A percentile compares a stretch with the other conserved stretches of the same genome.
phyloP scores from a whole-genome alignment of 2,888 invertebrate genomes.

The Leptothorax acervorum region DNA sequence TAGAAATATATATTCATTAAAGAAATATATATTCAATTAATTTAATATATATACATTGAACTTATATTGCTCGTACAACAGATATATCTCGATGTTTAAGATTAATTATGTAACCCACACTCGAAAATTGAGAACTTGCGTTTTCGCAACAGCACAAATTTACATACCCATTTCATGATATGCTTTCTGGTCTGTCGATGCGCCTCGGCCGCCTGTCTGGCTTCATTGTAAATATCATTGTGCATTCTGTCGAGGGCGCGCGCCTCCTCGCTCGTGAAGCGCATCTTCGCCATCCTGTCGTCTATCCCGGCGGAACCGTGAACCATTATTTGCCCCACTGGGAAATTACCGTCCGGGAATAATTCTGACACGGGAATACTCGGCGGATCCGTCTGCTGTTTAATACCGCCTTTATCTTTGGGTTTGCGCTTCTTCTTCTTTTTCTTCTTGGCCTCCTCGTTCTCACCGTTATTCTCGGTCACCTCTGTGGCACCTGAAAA shows the following conservation, averaged over 20 bases:
- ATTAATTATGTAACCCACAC: neutral
- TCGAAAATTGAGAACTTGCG: neutral
- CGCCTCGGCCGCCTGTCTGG: conserved; percentile 98
- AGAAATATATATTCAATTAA: too few species aligned
- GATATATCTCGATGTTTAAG: neutral
- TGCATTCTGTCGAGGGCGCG: conserved; percentile 96
- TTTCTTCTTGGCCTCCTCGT: conserved; percentile 89
- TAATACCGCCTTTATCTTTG: conserved; percentile 85
- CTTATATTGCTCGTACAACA: neutral
- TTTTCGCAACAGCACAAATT: neutral
- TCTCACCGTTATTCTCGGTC: conserved; percentile 86
- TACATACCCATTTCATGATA: conserved; percentile 92
- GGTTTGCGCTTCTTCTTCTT: conserved; percentile 88
- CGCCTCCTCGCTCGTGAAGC: conserved; percentile 95
- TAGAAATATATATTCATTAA: too few species aligned
- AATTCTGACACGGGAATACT: conserved; percentile 94
- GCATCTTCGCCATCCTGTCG: conserved; percentile 94
- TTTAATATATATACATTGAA: neutral
- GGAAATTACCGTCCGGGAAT: conserved; percentile 94
- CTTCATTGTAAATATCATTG: conserved; percentile 97
- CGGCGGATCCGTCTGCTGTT: conserved; percentile 93
- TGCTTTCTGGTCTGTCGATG: conserved; percentile 97
- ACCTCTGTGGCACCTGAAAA: conserved; percentile 47
- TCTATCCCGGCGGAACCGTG: conserved; percentile 92
- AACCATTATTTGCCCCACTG: conserved; percentile 95